These are phyloP conservation scores for Cybosia mesomella DNA, from an alignment of 2,888 invertebrate genomes.

Conservation along the genomic window DNA sequence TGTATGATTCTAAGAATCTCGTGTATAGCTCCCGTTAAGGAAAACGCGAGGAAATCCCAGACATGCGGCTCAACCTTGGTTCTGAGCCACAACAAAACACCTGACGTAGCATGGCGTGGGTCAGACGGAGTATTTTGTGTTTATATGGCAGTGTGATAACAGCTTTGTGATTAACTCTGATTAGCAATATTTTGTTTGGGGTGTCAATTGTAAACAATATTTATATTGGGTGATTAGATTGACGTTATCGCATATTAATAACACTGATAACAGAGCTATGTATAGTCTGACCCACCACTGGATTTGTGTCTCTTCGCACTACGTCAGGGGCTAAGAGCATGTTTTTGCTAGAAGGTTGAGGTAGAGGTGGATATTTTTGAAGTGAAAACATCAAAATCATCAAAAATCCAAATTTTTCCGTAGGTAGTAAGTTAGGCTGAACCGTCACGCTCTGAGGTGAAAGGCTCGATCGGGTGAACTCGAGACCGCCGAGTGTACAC, in stretches of 20 bases:
- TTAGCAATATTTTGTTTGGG: neutral
- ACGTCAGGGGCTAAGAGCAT: too few relatives aligned
- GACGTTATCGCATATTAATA: neutral
- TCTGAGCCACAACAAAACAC: neutral
- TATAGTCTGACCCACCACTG: too few relatives aligned
- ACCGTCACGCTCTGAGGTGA: too few relatives aligned
- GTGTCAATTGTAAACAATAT: neutral
- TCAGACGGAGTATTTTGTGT: neutral
- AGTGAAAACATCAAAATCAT: too few relatives aligned
- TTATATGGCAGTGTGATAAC: neutral
- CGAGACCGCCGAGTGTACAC: too few relatives aligned
- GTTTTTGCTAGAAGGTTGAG: too few relatives aligned
- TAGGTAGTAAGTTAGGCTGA: too few relatives aligned
- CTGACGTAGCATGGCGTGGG: neutral
- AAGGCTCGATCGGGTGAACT: too few relatives aligned
- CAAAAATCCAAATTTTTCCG: too few relatives aligned
- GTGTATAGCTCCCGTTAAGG: neutral
- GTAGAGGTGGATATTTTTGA: too few relatives aligned
- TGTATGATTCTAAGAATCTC: neutral
- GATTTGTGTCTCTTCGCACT: too few relatives aligned
- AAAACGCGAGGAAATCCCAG: constrained; percentile 10
- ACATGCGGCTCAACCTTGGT: neutral
- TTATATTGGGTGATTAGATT: neutral
- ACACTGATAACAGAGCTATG: neutral
- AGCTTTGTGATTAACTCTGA: neutral